Evolutionary conservation across 2,888 invertebrate species (phyloP).

Genomic region (Leptinotarsa peninsularis): DNA sequence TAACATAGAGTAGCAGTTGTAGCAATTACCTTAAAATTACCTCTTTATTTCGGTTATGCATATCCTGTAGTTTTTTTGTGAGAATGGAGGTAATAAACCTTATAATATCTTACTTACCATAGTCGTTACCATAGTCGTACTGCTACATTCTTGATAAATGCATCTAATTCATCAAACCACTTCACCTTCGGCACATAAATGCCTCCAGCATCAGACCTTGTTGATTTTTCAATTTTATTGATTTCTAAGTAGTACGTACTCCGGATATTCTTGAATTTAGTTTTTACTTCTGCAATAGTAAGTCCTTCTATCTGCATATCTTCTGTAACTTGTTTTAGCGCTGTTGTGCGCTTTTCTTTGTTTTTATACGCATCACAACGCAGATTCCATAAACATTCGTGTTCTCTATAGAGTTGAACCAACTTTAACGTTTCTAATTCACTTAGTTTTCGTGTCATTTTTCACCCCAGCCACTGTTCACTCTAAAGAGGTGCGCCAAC

Average conservation of each 20-base stretch:
- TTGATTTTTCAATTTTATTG: background rate
- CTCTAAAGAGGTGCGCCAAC: background rate
- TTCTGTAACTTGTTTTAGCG: too few species aligned
- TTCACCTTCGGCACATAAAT: background rate
- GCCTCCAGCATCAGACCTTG: background rate
- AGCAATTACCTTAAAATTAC: too few species aligned
- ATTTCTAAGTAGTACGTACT: background rate
- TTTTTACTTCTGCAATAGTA: too few species aligned
- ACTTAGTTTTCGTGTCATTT: background rate
- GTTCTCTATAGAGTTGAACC: background rate
- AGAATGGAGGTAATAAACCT: background rate
- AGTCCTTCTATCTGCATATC: too few species aligned
- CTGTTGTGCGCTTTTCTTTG: too few species aligned
- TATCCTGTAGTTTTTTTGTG: background rate
- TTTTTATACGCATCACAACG: too few species aligned
- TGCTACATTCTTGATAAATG: background rate
- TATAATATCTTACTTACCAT: background rate
- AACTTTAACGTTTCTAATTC: background rate
- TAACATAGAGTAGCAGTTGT: too few species aligned
- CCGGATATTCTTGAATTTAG: too few species aligned
- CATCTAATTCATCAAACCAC: constrained; percentile 4
- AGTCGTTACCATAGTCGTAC: background rate
- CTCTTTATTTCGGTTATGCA: too few species aligned
- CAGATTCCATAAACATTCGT: too few species aligned
- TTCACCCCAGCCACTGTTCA: background rate